phyloP scores from a whole-genome alignment of 2,888 invertebrate genomes.

The Hartigia nigra region DNA sequence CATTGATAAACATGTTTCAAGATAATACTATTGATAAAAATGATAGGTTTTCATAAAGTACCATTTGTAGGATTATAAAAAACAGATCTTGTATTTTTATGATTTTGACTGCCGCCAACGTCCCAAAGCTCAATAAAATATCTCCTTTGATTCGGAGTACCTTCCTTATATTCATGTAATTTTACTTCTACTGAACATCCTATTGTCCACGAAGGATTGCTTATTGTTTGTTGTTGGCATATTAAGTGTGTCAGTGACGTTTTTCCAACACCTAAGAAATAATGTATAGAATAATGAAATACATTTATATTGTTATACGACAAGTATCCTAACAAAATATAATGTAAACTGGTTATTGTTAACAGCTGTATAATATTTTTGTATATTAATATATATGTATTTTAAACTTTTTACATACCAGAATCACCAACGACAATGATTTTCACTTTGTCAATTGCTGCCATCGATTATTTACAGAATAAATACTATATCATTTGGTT shows the following conservation, averaged over 20 bases:
- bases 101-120: slow-evolving; percentile 93
- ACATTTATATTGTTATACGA: background rate
- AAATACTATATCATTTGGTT: slow-evolving; percentile 1
- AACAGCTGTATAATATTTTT: background rate
- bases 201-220: slow-evolving; percentile 93
- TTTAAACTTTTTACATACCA: slow-evolving; percentile 69
- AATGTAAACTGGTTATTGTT: background rate
- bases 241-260: slow-evolving; percentile 93
- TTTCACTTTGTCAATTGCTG: slow-evolving; percentile 89
- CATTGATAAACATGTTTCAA: slow-evolving; percentile 5
- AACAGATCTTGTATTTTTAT: slow-evolving; percentile 91
- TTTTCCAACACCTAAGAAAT: slow-evolving; percentile 91
- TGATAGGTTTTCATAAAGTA: slow-evolving; percentile 42
- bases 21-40: slow-evolving; percentile 8
- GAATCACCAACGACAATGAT: slow-evolving; percentile 93
- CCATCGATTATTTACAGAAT: slow-evolving; percentile 69
- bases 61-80: slow-evolving; percentile 96
- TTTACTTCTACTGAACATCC: slow-evolving; percentile 97
- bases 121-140: slow-evolving; percentile 98
- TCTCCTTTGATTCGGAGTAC: slow-evolving; percentile 89
- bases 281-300: background rate
- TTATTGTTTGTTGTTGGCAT: slow-evolving; percentile 86
- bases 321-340: background rate
- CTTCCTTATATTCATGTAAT: slow-evolving; percentile 94
- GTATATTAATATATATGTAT: background rate